Percentiles rank a stretch among this genome's conserved stretches.
phyloP scores from a whole-genome alignment of 2,888 invertebrate species.

The Athrips mouffetella region DNA sequence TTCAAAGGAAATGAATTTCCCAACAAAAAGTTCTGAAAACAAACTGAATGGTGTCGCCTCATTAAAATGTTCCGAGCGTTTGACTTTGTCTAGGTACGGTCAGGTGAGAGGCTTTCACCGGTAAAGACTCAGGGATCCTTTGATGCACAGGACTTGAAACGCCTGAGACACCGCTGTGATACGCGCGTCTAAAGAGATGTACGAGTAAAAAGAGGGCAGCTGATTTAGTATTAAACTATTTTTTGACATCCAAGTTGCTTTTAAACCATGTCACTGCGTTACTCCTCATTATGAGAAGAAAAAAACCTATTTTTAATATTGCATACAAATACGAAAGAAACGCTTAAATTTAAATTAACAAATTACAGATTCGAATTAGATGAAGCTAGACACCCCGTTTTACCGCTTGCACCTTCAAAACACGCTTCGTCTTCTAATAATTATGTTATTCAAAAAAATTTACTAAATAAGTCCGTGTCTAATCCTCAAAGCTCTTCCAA shows the following conservation, averaged over 20 bases:
- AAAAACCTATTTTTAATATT: too few species aligned
- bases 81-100: conserved; percentile 70
- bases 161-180: conserved; percentile 4
- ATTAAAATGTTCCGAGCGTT: conserved; percentile 76
- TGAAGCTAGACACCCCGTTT: conserved; percentile 3
- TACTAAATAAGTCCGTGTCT: conserved; percentile 1
- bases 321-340: neutral
- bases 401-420: conserved; percentile 12
- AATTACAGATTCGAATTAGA: conserved; percentile 8
- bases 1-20: conserved; percentile 26
- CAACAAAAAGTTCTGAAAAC: conserved; percentile 45
- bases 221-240: too few species aligned
- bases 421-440: conserved; percentile 10
- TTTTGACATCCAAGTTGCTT: too few species aligned
- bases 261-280: too few species aligned
- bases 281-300: too few species aligned
- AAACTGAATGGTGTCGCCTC: conserved; percentile 70
- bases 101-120: conserved; percentile 47
- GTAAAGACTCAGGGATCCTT: conserved; percentile 47
- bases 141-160: conserved; percentile 31
- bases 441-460: neutral
- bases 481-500: neutral
- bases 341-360: conserved; percentile 3
- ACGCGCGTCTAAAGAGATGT: neutral
- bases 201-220: too few species aligned